phyloP scores from a whole-genome alignment of 1,140 invertebrate species.

The Wasmannia auropunctata region DNA sequence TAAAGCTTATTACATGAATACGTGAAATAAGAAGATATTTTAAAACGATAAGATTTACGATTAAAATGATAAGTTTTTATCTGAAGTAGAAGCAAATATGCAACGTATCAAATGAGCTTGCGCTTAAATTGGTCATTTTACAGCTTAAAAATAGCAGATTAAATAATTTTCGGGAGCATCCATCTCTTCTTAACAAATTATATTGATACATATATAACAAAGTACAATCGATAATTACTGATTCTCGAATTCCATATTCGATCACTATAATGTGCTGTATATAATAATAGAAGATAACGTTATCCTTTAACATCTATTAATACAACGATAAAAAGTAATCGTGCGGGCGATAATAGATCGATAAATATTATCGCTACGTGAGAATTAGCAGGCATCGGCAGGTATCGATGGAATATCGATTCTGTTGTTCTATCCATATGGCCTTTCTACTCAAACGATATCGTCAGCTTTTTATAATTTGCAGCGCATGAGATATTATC shows the following conservation, averaged over 20 bases:
- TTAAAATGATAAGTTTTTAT: neutral
- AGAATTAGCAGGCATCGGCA: constrained; percentile 38
- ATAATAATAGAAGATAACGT: neutral
- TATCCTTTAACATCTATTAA: neutral
- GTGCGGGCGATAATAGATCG: neutral
- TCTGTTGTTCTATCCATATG: neutral
- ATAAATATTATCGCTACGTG: constrained; percentile 68
- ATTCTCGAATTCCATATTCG: neutral
- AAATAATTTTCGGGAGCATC: neutral
- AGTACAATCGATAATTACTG: neutral
- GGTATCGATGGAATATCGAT: neutral
- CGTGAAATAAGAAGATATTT: neutral
- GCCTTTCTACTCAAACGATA: constrained; percentile 5
- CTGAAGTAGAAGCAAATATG: neutral
- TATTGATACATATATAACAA: neutral
- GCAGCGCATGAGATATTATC: neutral
- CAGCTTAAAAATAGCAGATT: neutral
- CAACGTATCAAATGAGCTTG: neutral
- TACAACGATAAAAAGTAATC: constrained; percentile 43
- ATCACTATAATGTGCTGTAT: no score
- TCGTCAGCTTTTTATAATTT: constrained; percentile 11
- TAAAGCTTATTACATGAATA: neutral
- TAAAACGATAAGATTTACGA: neutral
- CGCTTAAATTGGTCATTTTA: constrained; percentile 26
- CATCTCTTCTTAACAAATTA: neutral